Conservation (phyloP, 2,797 vertebrate genomes). For the Nyctibius grandis region DNA sequence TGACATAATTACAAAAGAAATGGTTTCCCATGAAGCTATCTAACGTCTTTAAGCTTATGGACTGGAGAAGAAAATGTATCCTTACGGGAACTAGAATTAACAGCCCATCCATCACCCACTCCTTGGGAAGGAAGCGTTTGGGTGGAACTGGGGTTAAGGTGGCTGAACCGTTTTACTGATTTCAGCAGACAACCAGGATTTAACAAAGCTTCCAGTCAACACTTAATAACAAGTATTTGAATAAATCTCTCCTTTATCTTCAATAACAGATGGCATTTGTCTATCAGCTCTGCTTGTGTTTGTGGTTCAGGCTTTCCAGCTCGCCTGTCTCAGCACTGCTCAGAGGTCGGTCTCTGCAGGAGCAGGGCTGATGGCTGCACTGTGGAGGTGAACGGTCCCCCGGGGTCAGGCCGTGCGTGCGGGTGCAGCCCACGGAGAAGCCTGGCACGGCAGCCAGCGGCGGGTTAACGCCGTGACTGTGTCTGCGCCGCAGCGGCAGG, state of each 20-base stretch:
- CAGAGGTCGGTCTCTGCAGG: not conserved
- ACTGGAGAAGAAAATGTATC: constrained; percentile 28
- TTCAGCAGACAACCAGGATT: constrained; percentile 1
- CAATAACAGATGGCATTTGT: not conserved
- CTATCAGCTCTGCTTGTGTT: not conserved
- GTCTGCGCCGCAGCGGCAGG: not conserved
- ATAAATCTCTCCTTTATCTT: not conserved
- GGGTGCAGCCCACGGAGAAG: accelerated
- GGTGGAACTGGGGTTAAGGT: not conserved
- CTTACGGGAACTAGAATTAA: constrained; percentile 54
- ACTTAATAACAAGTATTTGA: not conserved
- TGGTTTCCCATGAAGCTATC: constrained; percentile 21
- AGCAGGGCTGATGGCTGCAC: not conserved
- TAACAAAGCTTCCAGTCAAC: not conserved
- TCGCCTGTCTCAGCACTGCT: not conserved
- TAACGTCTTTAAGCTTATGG: constrained; percentile 46
- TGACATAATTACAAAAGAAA: constrained; percentile 41
- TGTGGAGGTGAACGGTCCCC: accelerated
- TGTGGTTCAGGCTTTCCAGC: not conserved
- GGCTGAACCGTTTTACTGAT: not conserved
- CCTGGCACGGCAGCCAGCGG: not conserved
- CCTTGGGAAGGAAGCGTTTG: not conserved
- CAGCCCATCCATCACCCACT: constrained; percentile 9
- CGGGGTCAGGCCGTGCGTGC: accelerated
- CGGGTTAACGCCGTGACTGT: not conserved